phyloP scores from a whole-genome alignment of 2,888 invertebrate species.

The Sinhomidia bicolor region DNA sequence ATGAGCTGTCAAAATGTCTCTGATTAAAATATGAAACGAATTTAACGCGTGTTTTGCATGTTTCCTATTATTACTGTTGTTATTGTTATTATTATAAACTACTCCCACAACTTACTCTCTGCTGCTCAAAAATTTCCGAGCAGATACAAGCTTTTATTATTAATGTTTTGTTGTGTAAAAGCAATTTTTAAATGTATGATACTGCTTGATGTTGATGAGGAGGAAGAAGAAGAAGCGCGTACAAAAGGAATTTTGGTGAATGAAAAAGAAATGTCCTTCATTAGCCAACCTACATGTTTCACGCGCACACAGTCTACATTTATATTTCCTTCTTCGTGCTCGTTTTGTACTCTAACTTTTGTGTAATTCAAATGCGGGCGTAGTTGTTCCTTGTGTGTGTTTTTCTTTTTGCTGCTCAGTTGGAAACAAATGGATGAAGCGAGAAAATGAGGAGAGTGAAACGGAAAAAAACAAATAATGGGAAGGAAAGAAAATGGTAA shows the following conservation, averaged over 20 bases:
- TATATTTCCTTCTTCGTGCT: background rate
- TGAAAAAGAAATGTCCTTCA: constrained; percentile 50
- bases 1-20: constrained; percentile 59
- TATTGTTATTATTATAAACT: background rate
- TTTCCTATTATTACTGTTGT: constrained; percentile 48
- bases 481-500: constrained; percentile 34
- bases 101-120: background rate
- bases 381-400: constrained; percentile 46
- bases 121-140: background rate
- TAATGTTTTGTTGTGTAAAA: background rate
- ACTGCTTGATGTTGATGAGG: background rate
- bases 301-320: background rate
- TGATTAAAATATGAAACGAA: constrained; percentile 46
- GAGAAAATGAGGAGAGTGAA: constrained; percentile 49
- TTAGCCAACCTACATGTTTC: constrained; percentile 26
- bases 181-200: constrained; percentile 34
- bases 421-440: constrained; percentile 69
- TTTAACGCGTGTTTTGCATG: constrained; percentile 62
- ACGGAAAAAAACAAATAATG: constrained; percentile 37
- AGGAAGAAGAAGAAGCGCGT: background rate
- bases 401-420: constrained; percentile 55
- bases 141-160: constrained; percentile 24
- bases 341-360: background rate
- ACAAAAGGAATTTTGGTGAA: constrained; percentile 35
- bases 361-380: constrained; percentile 25